Base-by-base conservation (phyloP, 2,888 invertebrate genomes). In the Philonicus albiceps region DNA sequence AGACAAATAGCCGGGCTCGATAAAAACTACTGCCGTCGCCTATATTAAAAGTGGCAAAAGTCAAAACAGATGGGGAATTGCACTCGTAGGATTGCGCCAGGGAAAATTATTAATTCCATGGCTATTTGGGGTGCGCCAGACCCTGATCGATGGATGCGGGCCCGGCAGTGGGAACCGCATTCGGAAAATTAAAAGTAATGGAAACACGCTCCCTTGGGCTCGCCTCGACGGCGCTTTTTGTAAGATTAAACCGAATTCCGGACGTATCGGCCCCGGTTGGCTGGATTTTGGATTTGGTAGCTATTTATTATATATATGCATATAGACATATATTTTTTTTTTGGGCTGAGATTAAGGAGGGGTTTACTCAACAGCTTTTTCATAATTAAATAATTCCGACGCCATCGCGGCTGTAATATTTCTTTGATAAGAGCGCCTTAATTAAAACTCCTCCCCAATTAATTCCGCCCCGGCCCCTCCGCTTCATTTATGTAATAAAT, bases 371-470 rank as follows among this genome's bases (percentile, higher is more conserved):
- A n/a, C 34, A 43, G 76, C 76, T 76, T 76, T 76, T 80, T 80
- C 55, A 80, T 80, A 80, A 80, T 80, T 80, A 80, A 80, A 80
- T 53, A 80, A 80, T 80, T 53, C 55, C 27, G 49, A 16, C 80
- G 30, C 11, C 53, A 80, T 53, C 37, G 37, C 30, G 53, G 80
- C 76, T 40, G 37, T 49, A 80, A 80, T 80, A 80, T 31, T 53
- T 53, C 53, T 49, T 80, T 80, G 80, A 80, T 80, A 80, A 80
- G 49, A 53, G 55, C 43, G 31, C 53, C 80, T 80, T 80, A 80
- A 80, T 80, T 80, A 80, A 80, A 80, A 80, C 49, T 53, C 53
- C 80, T 80, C 53, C 31, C 53, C 80, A 80, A 80, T 80, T 80
- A 80, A 80, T 53, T 37, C 31, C 80, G 1, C 5, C 49, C n/a